Conservation (phyloP, 2,888 invertebrate genomes). For the Sarcophaga caerulescens region DNA sequence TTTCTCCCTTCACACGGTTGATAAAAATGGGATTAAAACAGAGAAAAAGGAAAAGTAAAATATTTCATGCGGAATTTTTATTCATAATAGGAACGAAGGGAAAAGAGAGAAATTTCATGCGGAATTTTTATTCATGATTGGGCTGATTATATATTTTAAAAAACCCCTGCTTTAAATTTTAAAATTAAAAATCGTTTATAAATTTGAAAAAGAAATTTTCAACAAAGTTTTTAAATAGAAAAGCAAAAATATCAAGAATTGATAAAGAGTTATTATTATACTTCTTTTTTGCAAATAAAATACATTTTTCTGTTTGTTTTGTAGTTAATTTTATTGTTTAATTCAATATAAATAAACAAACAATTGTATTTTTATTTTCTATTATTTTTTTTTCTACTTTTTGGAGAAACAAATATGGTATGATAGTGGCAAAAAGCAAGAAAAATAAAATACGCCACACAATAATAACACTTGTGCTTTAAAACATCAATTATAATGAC, state of each 20-base stretch:
- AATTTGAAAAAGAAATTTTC: too few species aligned
- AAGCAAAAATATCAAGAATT: constrained; percentile 37
- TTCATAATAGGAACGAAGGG: too few species aligned
- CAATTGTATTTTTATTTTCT: not conserved
- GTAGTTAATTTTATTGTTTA: not conserved
- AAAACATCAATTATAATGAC: constrained; percentile 23
- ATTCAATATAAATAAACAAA: constrained; percentile 4
- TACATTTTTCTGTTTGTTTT: not conserved
- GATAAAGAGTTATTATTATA: constrained; percentile 37
- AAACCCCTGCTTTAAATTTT: too few species aligned
- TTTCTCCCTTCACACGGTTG: too few species aligned
- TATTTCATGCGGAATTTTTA: too few species aligned
- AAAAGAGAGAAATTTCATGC: too few species aligned
- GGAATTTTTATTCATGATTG: too few species aligned
- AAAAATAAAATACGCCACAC: not conserved
- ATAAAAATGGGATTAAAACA: too few species aligned
- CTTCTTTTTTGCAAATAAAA: not conserved
- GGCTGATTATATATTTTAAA: too few species aligned
- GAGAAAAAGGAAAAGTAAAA: too few species aligned
- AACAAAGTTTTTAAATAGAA: too few species aligned
- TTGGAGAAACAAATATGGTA: constrained; percentile 14
- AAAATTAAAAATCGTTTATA: too few species aligned
- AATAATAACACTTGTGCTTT: constrained; percentile 30
- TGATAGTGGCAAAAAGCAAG: not conserved
- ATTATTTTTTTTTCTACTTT: not conserved